Evolutionary conservation across 2,113 vertebrate genomes (phyloP), one percentile per base, ranked within the genome.

Genomic region (Dolichotis patagonum): DNA sequence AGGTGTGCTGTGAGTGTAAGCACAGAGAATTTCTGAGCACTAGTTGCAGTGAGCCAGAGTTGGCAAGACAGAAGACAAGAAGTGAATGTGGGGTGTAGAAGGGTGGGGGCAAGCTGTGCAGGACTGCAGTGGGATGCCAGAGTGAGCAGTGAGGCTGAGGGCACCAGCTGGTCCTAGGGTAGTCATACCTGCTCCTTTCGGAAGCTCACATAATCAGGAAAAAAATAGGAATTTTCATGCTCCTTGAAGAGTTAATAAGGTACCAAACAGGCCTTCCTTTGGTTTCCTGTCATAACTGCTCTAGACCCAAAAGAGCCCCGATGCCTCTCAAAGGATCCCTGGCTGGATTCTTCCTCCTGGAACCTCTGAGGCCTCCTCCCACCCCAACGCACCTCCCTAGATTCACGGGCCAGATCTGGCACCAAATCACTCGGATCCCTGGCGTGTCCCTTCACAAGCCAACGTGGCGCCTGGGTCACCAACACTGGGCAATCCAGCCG

Each of bases 231-330:
- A 95, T 95, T 96, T 94, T 96, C 96, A 85, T 89, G 88, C 75
- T 97, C 54, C 69, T 92, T 82, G 94, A 96, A 96, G 96, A 87
- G 94, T 96, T 95, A 87, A 90, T 85, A 96, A 82, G 92, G 46
- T 71, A 65, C 85, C 90, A 82, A 91, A 75, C 69, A 92, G 86
- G 91, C 95, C 97, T 91, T 67, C 81, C 89, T 49, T 78, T 62
- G 78, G 73, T 93, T 94, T 96, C 91, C 95, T 49, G 41, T 69
- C 87, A 96, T 62, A 95, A 94, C 65, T 84, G 49, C 91, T 87
- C 73, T 81, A 89, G 80, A 96, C 75, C 75, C 60, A 56, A 38
- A 80, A 63, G 83, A 89, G 91, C 35, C 91, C 54, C 65, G 58
- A 63, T 14, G 84, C 38, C 71, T 80, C 88, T 75, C n/a, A 81